Evolutionary conservation across 2,888 invertebrate species (phyloP).

Genomic region (Hipparchia sbordonii): DNA sequence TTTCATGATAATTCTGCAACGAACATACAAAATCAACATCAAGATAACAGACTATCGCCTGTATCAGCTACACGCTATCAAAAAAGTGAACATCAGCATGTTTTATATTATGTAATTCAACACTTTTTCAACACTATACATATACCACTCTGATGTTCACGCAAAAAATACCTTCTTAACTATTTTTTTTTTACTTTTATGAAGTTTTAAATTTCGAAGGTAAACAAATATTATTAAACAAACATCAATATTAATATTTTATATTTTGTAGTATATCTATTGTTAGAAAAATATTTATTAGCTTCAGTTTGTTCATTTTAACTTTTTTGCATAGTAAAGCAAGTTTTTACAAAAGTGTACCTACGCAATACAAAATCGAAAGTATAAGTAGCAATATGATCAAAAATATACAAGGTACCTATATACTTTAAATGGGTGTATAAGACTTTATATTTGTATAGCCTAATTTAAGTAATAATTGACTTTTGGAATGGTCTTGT

Average conservation of each 20-base stretch:
- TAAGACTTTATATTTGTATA: conserved; percentile 54
- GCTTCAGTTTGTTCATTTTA: neutral
- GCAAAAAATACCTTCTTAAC: neutral
- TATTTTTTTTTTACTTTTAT: neutral
- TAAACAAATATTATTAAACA: conserved; percentile 8
- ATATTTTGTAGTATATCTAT: conserved; percentile 30
- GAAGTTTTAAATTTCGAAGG: neutral
- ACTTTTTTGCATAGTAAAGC: conserved; percentile 10
- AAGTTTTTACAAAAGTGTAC: conserved; percentile 17
- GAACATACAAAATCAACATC: neutral
- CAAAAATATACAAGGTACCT: conserved; percentile 55
- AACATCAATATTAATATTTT: conserved; percentile 13
- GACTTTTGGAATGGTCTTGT: conserved; percentile 68
- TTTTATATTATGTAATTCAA: too few species aligned
- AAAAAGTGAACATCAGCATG: neutral
- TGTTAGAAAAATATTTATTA: conserved; percentile 20
- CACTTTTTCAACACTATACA: too few species aligned
- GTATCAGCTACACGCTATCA: neutral
- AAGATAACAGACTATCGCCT: neutral
- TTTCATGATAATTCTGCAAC: too few species aligned
- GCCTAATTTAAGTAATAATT: conserved; percentile 66
- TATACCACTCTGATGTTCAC: neutral
- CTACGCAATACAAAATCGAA: conserved; percentile 30
- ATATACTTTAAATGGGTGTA: conserved; percentile 52
- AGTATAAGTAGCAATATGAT: conserved; percentile 47